A percentile compares a stretch with the other conserved stretches of the same genome.
These are phyloP conservation scores for Lepus townsendii DNA, from an alignment of 2,797 vertebrate genomes.

Conservation along the genomic window DNA sequence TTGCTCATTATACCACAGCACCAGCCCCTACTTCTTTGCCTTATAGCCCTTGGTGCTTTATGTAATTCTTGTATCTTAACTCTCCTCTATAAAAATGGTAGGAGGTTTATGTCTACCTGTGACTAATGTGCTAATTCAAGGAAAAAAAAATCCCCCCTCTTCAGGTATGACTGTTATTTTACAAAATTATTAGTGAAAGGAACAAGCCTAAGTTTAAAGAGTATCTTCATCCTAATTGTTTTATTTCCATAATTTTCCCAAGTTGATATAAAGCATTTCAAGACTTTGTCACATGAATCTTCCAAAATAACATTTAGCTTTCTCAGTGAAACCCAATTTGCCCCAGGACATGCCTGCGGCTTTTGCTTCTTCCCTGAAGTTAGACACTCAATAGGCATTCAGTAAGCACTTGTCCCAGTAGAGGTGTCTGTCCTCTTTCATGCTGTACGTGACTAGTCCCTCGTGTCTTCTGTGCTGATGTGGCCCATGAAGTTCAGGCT, in stretches of 20 bases:
- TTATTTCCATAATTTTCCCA: constrained; percentile 41
- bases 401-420: background rate
- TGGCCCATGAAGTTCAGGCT: background rate
- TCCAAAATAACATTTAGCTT: constrained; percentile 33
- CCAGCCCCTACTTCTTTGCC: background rate
- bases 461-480: background rate
- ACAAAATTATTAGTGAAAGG: constrained; percentile 1
- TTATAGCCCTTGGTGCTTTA: background rate
- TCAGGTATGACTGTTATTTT: constrained; percentile 1
- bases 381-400: background rate
- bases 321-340: background rate
- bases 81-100: background rate
- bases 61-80: background rate
- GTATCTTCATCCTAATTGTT: background rate
- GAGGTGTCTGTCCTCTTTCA: background rate
- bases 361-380: constrained; percentile 45
- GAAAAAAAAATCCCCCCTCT: background rate
- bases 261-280: constrained; percentile 21
- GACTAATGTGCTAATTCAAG: constrained; percentile 10
- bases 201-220: background rate
- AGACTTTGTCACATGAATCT: constrained; percentile 46
- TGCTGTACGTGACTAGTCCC: background rate
- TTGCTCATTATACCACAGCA: no score
- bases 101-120: background rate
- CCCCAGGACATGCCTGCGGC: background rate